Conservation (phyloP, 2,113 vertebrate genomes). For the Dasyurus viverrinus region DNA sequence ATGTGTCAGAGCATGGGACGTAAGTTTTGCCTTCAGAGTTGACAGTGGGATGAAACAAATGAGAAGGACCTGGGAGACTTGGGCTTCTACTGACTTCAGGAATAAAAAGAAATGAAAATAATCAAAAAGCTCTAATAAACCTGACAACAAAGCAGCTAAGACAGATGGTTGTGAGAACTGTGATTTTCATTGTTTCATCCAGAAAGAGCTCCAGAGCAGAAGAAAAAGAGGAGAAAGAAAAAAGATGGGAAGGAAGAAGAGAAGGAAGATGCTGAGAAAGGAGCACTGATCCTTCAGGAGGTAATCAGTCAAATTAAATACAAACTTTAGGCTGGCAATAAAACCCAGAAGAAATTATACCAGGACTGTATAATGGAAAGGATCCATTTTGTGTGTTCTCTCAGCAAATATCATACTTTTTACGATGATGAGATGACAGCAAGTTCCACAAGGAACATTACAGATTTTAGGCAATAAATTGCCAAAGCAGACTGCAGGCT, state of each 20-base stretch:
- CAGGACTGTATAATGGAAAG: conserved; percentile 93
- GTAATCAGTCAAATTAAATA: conserved; percentile 84
- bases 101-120: conserved; percentile 84
- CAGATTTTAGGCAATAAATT: no score
- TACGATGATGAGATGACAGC: no score
- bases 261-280: conserved; percentile 81
- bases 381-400: conserved; percentile 51
- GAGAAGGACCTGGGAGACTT: conserved; percentile 89
- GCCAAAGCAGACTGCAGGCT: no score
- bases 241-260: conserved; percentile 81
- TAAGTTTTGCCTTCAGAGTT: conserved; percentile 88
- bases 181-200: conserved; percentile 68
- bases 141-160: conserved; percentile 81
- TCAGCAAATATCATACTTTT: no score
- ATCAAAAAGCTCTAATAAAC: conserved; percentile 78
- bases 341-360: conserved; percentile 86
- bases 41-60: conserved; percentile 90
- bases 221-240: conserved; percentile 77
- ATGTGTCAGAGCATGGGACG: conserved; percentile 90
- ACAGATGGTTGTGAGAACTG: conserved; percentile 84
- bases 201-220: conserved; percentile 80
- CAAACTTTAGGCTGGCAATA: conserved; percentile 83
- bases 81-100: conserved; percentile 82
- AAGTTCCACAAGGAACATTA: no score
- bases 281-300: conserved; percentile 80